These are phyloP conservation scores for Thunnus albacares DNA, from an alignment of 2,797 vertebrate species.

Conservation along the genomic window DNA sequence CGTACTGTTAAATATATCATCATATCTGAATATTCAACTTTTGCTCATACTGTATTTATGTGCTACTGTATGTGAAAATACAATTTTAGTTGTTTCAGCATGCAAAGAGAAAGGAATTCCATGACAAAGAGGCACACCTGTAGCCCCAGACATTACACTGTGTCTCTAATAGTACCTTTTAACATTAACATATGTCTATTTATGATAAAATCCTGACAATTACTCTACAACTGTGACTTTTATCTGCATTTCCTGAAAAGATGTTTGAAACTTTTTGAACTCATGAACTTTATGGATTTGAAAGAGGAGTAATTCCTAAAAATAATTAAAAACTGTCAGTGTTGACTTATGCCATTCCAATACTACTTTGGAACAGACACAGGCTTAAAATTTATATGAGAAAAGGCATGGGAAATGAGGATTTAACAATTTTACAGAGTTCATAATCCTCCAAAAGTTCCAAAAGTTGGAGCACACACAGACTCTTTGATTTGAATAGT, in stretches of 20 bases:
- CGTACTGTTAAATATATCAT: constrained; percentile 20
- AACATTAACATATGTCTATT: not conserved
- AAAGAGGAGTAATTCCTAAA: not conserved
- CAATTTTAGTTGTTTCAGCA: not conserved
- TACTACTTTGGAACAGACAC: not conserved
- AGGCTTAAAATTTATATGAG: not conserved
- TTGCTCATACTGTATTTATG: not conserved
- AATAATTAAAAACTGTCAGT: not conserved
- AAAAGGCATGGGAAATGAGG: not conserved
- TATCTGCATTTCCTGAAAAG: not conserved
- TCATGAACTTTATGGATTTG: too few species aligned
- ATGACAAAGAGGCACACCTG: not conserved
- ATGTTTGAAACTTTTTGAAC: too few species aligned
- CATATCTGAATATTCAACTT: not conserved
- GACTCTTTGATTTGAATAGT: not conserved
- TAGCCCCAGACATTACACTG: not conserved
- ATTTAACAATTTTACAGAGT: not conserved
- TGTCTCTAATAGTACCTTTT: not conserved
- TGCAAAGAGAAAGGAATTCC: not conserved
- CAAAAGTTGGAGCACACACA: not conserved
- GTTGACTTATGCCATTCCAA: not conserved
- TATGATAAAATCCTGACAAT: not conserved
- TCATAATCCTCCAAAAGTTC: too few species aligned
- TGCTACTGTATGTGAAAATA: not conserved
- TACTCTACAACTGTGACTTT: not conserved